Evolutionary conservation across 2,888 invertebrate genomes (phyloP).

Genomic region (Aradus depressus): DNA sequence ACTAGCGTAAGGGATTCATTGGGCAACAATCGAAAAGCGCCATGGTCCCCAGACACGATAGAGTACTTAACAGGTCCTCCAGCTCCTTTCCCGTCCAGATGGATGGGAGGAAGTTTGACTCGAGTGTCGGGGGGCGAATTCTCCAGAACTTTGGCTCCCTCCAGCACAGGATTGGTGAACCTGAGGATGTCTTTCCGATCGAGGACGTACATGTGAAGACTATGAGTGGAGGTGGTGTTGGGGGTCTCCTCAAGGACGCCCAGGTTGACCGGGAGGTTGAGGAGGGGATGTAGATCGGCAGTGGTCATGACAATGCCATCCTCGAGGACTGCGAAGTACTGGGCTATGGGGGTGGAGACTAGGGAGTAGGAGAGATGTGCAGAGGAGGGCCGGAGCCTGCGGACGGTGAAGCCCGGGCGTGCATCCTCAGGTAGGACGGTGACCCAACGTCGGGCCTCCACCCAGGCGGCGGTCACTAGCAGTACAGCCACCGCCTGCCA

Average conservation of each 20-base stretch:
- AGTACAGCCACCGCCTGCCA: conserved; percentile 11
- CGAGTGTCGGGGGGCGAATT: conserved; percentile 61
- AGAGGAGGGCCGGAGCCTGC: conserved; percentile 47
- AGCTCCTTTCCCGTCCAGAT: conserved; percentile 44
- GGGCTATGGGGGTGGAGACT: conserved; percentile 67
- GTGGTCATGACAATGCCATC: conserved; percentile 88
- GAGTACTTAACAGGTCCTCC: conserved; percentile 68
- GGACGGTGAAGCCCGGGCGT: conserved; percentile 78
- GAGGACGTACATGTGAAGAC: conserved; percentile 68
- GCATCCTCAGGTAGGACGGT: conserved; percentile 77
- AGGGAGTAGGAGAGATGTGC: conserved; percentile 43
- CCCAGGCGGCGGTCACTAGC: conserved; percentile 10
- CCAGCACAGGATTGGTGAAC: conserved; percentile 52
- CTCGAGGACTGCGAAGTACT: conserved; percentile 75
- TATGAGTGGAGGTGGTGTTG: conserved; percentile 67
- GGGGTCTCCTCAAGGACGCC: conserved; percentile 71
- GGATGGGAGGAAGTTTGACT: conserved; percentile 59
- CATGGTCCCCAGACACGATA: conserved; percentile 62
- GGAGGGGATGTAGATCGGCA: conserved; percentile 66
- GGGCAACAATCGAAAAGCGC: conserved; percentile 56
- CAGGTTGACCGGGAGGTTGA: conserved; percentile 69
- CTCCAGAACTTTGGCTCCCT: conserved; percentile 58
- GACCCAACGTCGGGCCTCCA: conserved; percentile 28
- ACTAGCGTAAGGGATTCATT: conserved; percentile 47
- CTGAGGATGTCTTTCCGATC: conserved; percentile 71